These are phyloP conservation scores for Drosophila kanapiae DNA, from an alignment of 1,140 invertebrate genomes.

Conservation along the genomic window DNA sequence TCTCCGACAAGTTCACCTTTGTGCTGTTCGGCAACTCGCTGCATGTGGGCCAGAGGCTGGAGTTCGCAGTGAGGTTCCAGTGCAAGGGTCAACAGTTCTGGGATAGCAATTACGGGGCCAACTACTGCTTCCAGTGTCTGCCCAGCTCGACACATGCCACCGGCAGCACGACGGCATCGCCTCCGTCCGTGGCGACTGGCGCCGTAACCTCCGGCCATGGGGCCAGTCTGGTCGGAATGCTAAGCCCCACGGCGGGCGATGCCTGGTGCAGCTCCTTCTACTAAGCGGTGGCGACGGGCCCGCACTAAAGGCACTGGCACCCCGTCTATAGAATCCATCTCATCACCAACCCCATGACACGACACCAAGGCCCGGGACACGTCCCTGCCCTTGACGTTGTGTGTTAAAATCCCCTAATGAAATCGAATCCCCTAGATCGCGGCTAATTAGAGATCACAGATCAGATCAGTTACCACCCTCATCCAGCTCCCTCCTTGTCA, in stretches of 20 bases:
- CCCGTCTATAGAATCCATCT: conserved; percentile 1
- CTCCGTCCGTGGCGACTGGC: conserved; percentile 71
- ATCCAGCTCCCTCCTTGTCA: conserved; percentile 4
- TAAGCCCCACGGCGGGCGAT: conserved; percentile 81
- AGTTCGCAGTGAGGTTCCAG: conserved; percentile 93
- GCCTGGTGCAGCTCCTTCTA: conserved; percentile 84
- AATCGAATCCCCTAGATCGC: conserved; percentile 11
- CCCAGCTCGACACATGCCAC: conserved; percentile 84
- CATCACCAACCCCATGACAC: conserved; percentile 18
- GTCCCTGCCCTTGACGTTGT: conserved; percentile 35
- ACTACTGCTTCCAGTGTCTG: conserved; percentile 94
- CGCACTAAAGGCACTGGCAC: conserved; percentile 45
- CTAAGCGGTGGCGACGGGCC: conserved; percentile 46
- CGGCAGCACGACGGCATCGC: conserved; percentile 56
- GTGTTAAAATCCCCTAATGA: background rate
- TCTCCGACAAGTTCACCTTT: conserved; percentile 95
- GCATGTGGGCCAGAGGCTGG: conserved; percentile 90
- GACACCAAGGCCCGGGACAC: conserved; percentile 23
- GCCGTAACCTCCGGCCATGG: conserved; percentile 52
- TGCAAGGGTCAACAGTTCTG: conserved; percentile 94
- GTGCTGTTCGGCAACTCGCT: conserved; percentile 90
- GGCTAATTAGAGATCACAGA: conserved; percentile 36
- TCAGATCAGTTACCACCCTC: conserved; percentile 25
- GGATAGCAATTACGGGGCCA: conserved; percentile 94
- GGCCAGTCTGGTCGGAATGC: conserved; percentile 64